Evolutionary conservation across 2,113 vertebrate species (phyloP).

Genomic region (Noturus placidus): DNA sequence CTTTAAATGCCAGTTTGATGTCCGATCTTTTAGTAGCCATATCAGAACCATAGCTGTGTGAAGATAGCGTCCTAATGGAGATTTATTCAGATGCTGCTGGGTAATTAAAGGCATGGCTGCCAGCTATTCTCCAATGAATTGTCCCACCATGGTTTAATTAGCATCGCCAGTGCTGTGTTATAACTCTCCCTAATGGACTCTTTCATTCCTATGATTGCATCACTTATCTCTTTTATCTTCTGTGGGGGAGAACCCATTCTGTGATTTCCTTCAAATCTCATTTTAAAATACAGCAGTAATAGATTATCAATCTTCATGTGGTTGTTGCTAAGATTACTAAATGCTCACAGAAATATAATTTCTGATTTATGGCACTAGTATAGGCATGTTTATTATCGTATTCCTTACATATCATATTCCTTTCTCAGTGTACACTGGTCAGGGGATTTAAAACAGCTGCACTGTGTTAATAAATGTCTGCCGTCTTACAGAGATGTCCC

Average conservation of each 20-base stretch:
- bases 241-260: not conserved
- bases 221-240: slow-evolving; percentile 23
- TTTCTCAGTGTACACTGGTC: not conserved
- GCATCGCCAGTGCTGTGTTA: not conserved
- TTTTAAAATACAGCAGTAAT: not conserved
- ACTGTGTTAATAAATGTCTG: too few species aligned
- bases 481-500: too few species aligned
- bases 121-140: slow-evolving; percentile 21
- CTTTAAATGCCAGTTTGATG: not conserved
- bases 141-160: slow-evolving; percentile 14
- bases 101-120: slow-evolving; percentile 37
- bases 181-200: slow-evolving; percentile 43
- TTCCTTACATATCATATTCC: not conserved
- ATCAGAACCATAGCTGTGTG: not conserved
- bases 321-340: not conserved
- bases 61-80: not conserved
- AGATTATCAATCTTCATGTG: not conserved
- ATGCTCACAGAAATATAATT: not conserved
- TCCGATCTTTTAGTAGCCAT: not conserved
- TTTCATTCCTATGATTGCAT: slow-evolving; percentile 31
- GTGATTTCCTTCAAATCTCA: not conserved
- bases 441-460: not conserved
- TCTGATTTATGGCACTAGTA: not conserved
- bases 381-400: not conserved
- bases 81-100: slow-evolving; percentile 4